A percentile compares a stretch with the other conserved stretches of the same genome.
Evolutionary conservation across 2,888 invertebrate species (phyloP).

Genomic region (Brachyopa scutellaris): DNA sequence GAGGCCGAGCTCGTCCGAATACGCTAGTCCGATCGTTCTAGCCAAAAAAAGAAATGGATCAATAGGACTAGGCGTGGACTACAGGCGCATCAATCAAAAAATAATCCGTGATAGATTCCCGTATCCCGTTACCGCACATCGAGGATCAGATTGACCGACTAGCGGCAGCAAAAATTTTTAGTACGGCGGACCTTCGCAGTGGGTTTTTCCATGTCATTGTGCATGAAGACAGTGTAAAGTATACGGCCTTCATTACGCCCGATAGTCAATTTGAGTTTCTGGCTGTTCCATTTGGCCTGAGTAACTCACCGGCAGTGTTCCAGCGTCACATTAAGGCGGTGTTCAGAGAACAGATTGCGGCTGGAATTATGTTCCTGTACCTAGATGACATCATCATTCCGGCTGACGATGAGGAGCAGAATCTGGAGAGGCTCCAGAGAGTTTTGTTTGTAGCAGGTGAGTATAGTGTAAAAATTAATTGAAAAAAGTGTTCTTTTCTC

Average conservation of each 20-base stretch:
- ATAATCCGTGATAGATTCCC: constrained; percentile 71
- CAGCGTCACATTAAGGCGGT: constrained; percentile 23
- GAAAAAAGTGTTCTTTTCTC: too few relatives aligned
- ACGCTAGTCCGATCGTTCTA: constrained; percentile 72
- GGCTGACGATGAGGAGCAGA: constrained; percentile 7
- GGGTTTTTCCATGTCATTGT: constrained; percentile 77
- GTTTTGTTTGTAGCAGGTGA: constrained; percentile 43
- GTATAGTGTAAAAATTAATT: too few relatives aligned
- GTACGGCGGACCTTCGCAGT: constrained; percentile 74
- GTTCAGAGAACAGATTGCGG: constrained; percentile 17
- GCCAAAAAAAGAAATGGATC: constrained; percentile 70
- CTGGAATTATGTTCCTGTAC: constrained; percentile 45
- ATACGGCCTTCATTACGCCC: constrained; percentile 75
- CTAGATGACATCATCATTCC: constrained; percentile 74
- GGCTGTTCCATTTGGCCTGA: constrained; percentile 74
- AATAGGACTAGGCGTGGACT: constrained; percentile 70
- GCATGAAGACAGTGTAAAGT: constrained; percentile 64
- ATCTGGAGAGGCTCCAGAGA: constrained; percentile 19
- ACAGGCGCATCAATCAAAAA: constrained; percentile 52
- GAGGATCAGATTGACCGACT: constrained; percentile 75
- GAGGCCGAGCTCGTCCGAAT: constrained; percentile 59
- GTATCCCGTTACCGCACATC: constrained; percentile 73
- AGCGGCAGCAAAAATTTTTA: constrained; percentile 73
- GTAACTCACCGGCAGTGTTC: constrained; percentile 29
- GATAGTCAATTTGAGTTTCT: constrained; percentile 74